Evolutionary conservation across 35 echinoderm and acorn worm genomes (phyloP), one percentile per base, ranked within the genome.

Genomic region (Stichopus chloronotus): DNA sequence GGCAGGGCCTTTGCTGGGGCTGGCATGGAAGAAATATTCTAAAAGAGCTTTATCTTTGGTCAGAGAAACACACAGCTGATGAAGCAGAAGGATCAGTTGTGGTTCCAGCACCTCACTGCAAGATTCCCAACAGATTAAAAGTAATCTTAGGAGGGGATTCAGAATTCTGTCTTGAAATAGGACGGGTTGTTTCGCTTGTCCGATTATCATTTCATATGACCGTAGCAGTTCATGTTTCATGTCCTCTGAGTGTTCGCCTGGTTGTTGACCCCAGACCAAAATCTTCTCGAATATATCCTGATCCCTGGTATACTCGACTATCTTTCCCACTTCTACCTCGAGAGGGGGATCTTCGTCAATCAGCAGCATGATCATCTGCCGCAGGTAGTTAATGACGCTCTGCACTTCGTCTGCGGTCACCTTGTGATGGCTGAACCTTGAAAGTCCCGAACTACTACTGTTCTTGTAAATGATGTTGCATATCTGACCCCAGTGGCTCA

Each of bases 1-100:
- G 57, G 97, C 97, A 9, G 97, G 97, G 9, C 97, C 97, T 77
- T 99, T 94, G 94, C 95, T 96, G 16, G 97, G 95, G 74, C 97
- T 99, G 93, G 97, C 97, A 91, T 99, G 95, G 72, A 99, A 99
- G n/a, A 99, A 84, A 60, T 95, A 99, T 76, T 99, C 95, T 30
- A 99, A 63, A 8, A 99, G 92, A 23, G 79, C 91, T 43, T 95
- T 92, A 58, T 99, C 97, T 82, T 94, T 88, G 25, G 94, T 90
- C 57, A 99, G 82, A 12, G 93, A 95, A 6, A 99, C 94, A 68
- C 97, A 99, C 0, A 99, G 95, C 81, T 96, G 95, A 72, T 99
- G 95, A 7, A 99, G 81, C 23, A 99, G 78, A 7, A 94, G 81
- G 10, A 99, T 92, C 65, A 99, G 89, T 52, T 96, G 97, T 12